Evolutionary conservation across 2,113 vertebrate genomes (phyloP), one percentile per base, ranked within the genome.

Genomic region (Ctenomys sociabilis): DNA sequence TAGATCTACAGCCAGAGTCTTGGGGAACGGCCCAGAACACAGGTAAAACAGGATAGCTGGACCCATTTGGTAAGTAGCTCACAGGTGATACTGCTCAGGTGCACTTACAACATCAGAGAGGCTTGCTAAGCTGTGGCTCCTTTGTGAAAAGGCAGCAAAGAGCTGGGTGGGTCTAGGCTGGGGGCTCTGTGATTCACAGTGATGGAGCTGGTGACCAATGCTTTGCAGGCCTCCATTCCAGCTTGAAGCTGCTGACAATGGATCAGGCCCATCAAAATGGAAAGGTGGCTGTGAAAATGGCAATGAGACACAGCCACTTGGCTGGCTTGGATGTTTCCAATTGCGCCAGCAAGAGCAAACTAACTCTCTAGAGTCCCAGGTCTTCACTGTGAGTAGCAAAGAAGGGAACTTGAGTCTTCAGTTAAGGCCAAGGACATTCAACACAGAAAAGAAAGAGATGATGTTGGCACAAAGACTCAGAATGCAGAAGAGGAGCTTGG

Each of bases 401-500:
- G 73, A 94, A 75, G 93, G 93, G 85, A 72, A 26, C 88, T 57
- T 52, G 77, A 94, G 54, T 96, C 95, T 97, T 91, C 75, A 85
- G 88, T 81, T 22, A 87, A 89, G 77, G 84, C 82, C 84, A 43
- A 90, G 43, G 86, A 77, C 7, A 64, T 90, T 45, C 40, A 85
- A 90, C 63, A 88, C 2, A 17, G 85, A 81, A 90, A 21, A 88
- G 28, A 90, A 61, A 89, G 43, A 63, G 59, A 75, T 12, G 32
- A 45, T 21, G 6, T 90, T 37, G 57, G 72, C 61, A 95, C 12
- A 63, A 52, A 32, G 22, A 21, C 28, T 61, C 32, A 13, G 92
- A 77, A 77, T 70, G 80, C 49, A 59, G 73, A 32, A 26, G 28
- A 13, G 78, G 64, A 70, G 30, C n/a, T 28, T 0, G 6, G 64